phyloP scores from a whole-genome alignment of 1,140 invertebrate species.

The Cydia pomonella region DNA sequence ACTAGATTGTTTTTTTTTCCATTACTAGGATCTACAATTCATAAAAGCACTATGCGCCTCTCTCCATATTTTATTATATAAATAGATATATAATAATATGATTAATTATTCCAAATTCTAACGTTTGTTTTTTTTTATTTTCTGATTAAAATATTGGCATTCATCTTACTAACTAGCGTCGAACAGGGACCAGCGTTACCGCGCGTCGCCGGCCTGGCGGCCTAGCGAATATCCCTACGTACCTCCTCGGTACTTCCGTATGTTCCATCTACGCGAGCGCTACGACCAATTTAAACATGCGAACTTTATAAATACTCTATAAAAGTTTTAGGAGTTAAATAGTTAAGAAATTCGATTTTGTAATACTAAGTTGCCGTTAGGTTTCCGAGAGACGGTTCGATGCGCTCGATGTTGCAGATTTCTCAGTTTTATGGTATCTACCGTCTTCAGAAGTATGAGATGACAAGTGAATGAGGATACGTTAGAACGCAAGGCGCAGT shows the following conservation, averaged over 20 bases:
- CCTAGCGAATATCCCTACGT: constrained; percentile 24
- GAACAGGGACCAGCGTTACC: constrained; percentile 48
- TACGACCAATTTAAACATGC: constrained; percentile 61
- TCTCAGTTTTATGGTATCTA: neutral
- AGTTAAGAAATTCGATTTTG: constrained; percentile 77
- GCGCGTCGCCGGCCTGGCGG: constrained; percentile 32
- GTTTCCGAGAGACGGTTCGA: constrained; percentile 38
- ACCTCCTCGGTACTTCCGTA: constrained; percentile 21
- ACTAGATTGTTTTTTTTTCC: constrained; percentile 77
- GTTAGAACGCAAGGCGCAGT: constrained; percentile 49
- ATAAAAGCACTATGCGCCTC: constrained; percentile 80
- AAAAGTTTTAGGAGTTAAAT: constrained; percentile 69
- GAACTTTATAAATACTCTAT: constrained; percentile 72
- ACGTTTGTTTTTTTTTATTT: constrained; percentile 66
- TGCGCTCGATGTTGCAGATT: constrained; percentile 35
- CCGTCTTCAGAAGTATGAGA: constrained; percentile 38
- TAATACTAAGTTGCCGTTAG: constrained; percentile 59
- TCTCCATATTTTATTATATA: constrained; percentile 76
- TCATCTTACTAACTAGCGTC: constrained; percentile 74
- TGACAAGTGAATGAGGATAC: constrained; percentile 63
- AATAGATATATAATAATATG: constrained; percentile 75
- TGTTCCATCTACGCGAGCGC: constrained; percentile 59
- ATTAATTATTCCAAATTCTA: constrained; percentile 76
- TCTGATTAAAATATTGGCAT: constrained; percentile 77
- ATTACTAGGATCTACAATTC: constrained; percentile 74